Evolutionary conservation across 2,888 invertebrate species (phyloP), one percentile per base, ranked within the genome.

Genomic region (Eupelmus urozonus): DNA sequence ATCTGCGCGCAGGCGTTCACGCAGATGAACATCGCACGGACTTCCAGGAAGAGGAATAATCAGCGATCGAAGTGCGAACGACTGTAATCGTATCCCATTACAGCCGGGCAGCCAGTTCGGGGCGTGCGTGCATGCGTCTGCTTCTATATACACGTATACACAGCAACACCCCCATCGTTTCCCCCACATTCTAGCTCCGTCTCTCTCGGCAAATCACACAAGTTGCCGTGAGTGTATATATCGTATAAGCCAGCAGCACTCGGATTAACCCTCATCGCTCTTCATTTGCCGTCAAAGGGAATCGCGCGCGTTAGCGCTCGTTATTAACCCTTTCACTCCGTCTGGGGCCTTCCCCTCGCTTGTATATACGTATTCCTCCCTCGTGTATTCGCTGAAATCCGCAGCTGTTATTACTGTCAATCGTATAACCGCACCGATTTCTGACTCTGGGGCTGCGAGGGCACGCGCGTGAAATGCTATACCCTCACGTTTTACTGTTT

Each of bases 251-350:
- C 40, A 59, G n/a, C 7, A n/a, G n/a, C 29, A 16, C 42, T 73
- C 51, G 23, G 63, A 57, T 78, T 78, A 79, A 73, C 80, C 63
- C 77, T 70, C 80, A 80, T 80, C 73, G 77, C 73, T 77, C 80
- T 80, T 80, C 73, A 80, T 80, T 80, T 73, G 73, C 69, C 80
- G 69, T 80, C 59, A 74, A 73, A 62, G 49, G 53, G 66, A 70
- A 53, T 59, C 70, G 42, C 34, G 42, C 45, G 53, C 70, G 70
- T 79, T 79, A 66, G 49, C 11, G 69, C 75, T 79, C 75, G 75
- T 76, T 75, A 79, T 76, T 79, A 76, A 78, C 71, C 79, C 79
- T 79, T 79, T 79, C 57, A 60, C 23, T 23, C 20, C 20, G n/a
- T n/a, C n/a, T n/a, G n/a, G n/a, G 42, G n/a, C 4, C 40, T 51